A percentile compares a stretch with the other conserved stretches of the same genome.
Conservation (phyloP, 2,888 invertebrate species). For the Ceriagrion tenellum region DNA sequence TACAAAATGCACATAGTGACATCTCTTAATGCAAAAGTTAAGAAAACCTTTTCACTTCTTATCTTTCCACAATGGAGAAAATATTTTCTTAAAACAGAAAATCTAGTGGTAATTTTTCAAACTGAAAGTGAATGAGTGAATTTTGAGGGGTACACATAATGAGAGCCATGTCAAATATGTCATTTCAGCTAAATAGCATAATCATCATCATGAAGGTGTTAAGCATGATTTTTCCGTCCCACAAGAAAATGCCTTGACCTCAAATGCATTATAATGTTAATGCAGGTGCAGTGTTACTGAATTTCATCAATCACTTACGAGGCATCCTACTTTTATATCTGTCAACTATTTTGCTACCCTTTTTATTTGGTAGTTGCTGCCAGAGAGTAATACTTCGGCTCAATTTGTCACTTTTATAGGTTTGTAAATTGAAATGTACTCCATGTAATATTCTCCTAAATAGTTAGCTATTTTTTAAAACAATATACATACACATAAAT, state of each 20-base stretch:
- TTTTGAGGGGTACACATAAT: neutral
- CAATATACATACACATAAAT: slow-evolving; percentile 37
- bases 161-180: neutral
- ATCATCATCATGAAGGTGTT: neutral
- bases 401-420: slow-evolving; percentile 50
- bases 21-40: neutral
- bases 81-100: neutral
- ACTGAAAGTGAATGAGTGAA: neutral
- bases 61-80: neutral
- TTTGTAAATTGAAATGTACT: slow-evolving; percentile 42
- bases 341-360: slow-evolving; percentile 57
- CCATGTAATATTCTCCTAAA: slow-evolving; percentile 33
- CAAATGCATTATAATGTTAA: neutral
- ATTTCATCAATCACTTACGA: neutral
- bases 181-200: neutral
- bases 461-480: slow-evolving; percentile 59
- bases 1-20: neutral
- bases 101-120: neutral
- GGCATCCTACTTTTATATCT: neutral
- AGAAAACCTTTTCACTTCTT: neutral
- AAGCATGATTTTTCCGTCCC: slow-evolving; percentile 25
- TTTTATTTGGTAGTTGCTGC: slow-evolving; percentile 29
- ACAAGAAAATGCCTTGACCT: slow-evolving; percentile 9
- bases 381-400: neutral
- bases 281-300: neutral